Evolutionary conservation across 2,888 invertebrate species (phyloP).

Genomic region (Dioctria linearis): DNA sequence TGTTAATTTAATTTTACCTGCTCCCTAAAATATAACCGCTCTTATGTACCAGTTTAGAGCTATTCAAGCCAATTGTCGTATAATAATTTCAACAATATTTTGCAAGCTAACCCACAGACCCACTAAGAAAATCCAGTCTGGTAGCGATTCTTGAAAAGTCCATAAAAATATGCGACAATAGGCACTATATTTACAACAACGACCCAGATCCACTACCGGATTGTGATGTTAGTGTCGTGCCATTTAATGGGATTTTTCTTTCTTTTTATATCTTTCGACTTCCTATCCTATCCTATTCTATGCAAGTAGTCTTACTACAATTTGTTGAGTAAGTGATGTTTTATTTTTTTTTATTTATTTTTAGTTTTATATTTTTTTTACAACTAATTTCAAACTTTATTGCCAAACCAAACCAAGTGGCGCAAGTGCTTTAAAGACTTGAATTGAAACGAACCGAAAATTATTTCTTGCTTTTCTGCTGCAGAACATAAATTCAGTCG

Average conservation of each 20-base stretch:
- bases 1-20: background rate
- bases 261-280: background rate
- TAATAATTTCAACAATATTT: background rate
- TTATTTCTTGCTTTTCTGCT: background rate
- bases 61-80: no score
- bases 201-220: conserved; percentile 22
- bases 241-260: background rate
- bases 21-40: background rate
- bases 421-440: no score
- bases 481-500: conserved; percentile 15
- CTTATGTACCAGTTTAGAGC: no score
- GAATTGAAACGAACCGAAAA: conserved; percentile 10
- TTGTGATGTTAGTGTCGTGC: background rate
- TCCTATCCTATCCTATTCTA: no score
- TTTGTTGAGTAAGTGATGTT: no score
- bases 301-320: no score
- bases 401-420: background rate
- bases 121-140: conserved; percentile 34
- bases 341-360: no score
- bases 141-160: conserved; percentile 1
- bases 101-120: conserved; percentile 48
- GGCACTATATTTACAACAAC: background rate
- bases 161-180: conserved; percentile 34
- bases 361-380: background rate
- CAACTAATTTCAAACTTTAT: conserved; percentile 15